Percentiles rank a stretch among this genome's conserved stretches.
These are phyloP conservation scores for Bombus difficillimus DNA, from an alignment of 1,140 invertebrate genomes.

Conservation along the genomic window DNA sequence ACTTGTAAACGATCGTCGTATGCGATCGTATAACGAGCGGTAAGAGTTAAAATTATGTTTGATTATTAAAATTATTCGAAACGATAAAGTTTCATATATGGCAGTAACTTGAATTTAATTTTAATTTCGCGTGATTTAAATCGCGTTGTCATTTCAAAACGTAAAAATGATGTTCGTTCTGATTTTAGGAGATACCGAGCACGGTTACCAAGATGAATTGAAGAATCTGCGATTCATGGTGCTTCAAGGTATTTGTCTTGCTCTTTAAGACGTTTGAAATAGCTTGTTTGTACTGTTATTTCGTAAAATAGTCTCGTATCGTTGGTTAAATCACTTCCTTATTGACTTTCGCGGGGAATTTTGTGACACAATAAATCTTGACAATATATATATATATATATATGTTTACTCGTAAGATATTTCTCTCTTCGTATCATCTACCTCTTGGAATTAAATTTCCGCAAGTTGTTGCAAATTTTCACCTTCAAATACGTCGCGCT, in stretches of 20 bases:
- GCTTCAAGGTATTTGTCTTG: conserved; percentile 40
- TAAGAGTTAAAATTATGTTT: no score
- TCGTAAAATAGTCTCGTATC: neutral
- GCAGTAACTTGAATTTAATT: no score
- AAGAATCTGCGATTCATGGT: conserved; percentile 27
- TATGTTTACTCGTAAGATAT: neutral
- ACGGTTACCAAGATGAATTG: conserved; percentile 31
- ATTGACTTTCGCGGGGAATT: neutral
- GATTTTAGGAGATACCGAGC: conserved; percentile 22
- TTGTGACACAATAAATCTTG: neutral
- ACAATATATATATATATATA: neutral
- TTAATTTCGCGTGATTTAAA: no score
- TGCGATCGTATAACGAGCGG: no score
- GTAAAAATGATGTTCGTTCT: neutral
- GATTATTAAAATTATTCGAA: no score
- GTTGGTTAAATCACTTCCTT: neutral
- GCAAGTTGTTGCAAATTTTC: no score
- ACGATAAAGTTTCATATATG: no score
- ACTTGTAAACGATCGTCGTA: no score
- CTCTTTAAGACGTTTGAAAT: neutral
- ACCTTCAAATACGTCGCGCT: no score
- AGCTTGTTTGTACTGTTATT: neutral
- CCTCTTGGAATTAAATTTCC: no score
- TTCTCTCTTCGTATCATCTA: neutral
- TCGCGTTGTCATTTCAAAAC: no score